These are phyloP conservation scores for Tortrix viridana DNA, from an alignment of 2,888 invertebrate species.

Conservation along the genomic window DNA sequence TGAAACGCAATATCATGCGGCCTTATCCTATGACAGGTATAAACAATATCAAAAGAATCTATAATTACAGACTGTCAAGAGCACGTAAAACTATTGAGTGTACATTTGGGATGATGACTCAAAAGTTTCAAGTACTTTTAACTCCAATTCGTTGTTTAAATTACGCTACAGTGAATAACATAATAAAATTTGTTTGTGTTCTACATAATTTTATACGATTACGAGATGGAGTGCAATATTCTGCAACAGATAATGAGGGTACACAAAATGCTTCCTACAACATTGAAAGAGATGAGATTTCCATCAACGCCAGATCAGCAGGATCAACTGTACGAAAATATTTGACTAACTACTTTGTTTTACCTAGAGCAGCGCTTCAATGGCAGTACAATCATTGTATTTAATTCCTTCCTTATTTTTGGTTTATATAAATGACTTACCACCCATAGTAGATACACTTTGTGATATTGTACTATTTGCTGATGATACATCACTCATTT, in stretches of 20 bases:
- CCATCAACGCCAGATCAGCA: no score
- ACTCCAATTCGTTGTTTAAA: conserved; percentile 26
- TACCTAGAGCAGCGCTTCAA: conserved; percentile 29
- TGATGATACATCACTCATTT: no score
- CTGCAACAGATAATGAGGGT: conserved; percentile 25
- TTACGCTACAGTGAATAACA: conserved; percentile 26
- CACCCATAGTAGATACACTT: no score
- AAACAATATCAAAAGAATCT: no score
- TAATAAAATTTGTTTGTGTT: conserved; percentile 25
- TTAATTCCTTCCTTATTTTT: no score
- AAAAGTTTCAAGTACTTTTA: conserved; percentile 36
- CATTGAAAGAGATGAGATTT: conserved; percentile 28
- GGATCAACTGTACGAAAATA: conserved; percentile 30
- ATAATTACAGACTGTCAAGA: no score
- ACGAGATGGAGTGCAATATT: conserved; percentile 27
- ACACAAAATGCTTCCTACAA: conserved; percentile 26
- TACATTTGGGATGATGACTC: conserved; percentile 39
- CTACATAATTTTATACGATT: conserved; percentile 16
- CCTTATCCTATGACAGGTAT: no score
- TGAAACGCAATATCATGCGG: no score
- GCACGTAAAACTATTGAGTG: no score
- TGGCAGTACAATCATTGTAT: conserved; percentile 30
- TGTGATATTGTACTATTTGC: no score
- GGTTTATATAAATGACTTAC: no score
- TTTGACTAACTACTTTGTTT: conserved; percentile 30